Percentiles rank a stretch among this genome's conserved stretches.
Evolutionary conservation across 2,797 vertebrate species (phyloP).

Genomic region (Coranthus polyacanthus): DNA sequence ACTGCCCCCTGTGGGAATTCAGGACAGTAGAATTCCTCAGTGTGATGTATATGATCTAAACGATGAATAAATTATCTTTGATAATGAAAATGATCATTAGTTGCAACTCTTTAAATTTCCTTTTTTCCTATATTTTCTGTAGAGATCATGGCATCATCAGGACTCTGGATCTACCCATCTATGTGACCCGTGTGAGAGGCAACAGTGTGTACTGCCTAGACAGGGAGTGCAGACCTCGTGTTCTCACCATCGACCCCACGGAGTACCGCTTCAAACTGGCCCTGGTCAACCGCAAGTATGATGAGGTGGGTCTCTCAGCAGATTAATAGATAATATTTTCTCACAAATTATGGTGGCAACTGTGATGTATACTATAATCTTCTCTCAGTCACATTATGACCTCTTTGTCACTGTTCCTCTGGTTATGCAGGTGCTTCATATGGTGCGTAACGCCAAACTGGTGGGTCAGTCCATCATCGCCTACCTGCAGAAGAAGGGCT

Average conservation of each 20-base stretch:
- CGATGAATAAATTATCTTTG: too few species aligned
- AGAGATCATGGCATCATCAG: conserved; percentile 98
- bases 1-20: too few species aligned
- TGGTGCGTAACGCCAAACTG: conserved; percentile 96
- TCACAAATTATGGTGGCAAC: background rate
- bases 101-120: too few species aligned
- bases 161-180: conserved; percentile 97
- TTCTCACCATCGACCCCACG: conserved; percentile 96
- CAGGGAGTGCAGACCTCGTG: conserved; percentile 93
- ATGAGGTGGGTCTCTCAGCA: conserved; percentile 86
- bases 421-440: conserved; percentile 91
- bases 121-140: background rate
- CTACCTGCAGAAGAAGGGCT: conserved; percentile 98
- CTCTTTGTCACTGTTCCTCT: background rate
- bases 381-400: too few species aligned
- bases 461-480: conserved; percentile 99
- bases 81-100: too few species aligned
- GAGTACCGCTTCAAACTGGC: conserved; percentile 98
- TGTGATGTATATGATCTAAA: too few species aligned
- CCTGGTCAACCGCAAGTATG: conserved; percentile 96
- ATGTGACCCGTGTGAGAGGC: conserved; percentile 94
- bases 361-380: too few species aligned
- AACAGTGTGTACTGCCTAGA: conserved; percentile 97
- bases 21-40: too few species aligned
- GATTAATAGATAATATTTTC: too few species aligned